Conservation (phyloP, 2,797 vertebrate genomes). For the Scyliorhinus canicula region DNA sequence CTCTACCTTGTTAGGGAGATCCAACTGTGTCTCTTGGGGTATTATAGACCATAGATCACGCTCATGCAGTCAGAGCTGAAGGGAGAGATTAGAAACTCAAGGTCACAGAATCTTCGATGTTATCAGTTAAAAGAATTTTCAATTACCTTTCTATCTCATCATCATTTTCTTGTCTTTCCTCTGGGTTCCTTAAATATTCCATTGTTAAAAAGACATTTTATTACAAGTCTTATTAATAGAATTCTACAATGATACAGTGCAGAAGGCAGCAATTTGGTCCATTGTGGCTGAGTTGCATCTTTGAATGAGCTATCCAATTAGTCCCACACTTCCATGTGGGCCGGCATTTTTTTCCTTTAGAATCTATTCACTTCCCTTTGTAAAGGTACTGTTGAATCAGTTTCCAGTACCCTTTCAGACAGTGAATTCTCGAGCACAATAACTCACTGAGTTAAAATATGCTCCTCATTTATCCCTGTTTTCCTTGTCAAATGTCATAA, state of each 20-base stretch:
- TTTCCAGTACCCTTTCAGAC: not conserved
- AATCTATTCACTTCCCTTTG: not conserved
- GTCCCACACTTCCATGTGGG: not conserved
- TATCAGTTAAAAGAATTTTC: not conserved
- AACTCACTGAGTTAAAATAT: not conserved
- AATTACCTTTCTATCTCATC: not conserved
- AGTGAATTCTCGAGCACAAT: not conserved
- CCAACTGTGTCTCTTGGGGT: not conserved
- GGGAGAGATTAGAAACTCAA: not conserved
- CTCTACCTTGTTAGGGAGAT: not conserved
- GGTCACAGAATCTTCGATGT: not conserved
- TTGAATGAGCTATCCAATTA: not conserved
- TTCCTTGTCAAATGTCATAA: not conserved
- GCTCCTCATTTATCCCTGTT: not conserved
- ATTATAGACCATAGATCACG: conserved; percentile 6
- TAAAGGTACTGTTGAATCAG: not conserved
- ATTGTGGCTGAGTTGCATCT: not conserved
- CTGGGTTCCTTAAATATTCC: not conserved
- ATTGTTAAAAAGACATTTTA: not conserved
- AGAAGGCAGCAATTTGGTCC: not conserved
- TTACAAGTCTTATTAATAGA: not conserved
- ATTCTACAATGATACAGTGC: not conserved
- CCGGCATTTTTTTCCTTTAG: not conserved
- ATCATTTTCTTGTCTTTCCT: not conserved
- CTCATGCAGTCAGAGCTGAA: not conserved